Evolutionary conservation across 1,140 invertebrate species (phyloP).

Genomic region (Bradysia coprophila): DNA sequence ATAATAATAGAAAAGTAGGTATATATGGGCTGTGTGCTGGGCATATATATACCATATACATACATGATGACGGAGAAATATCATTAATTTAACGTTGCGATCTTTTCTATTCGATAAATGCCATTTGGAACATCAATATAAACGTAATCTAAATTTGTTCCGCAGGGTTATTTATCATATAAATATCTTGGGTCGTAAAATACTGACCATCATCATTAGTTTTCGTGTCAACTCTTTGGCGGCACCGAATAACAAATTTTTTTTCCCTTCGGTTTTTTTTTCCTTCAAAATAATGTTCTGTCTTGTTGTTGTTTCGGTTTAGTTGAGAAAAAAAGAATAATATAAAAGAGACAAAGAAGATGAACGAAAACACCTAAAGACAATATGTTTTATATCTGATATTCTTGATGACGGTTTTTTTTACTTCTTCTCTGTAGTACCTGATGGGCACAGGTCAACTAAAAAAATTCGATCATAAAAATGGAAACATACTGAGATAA

Average conservation of each 20-base stretch:
- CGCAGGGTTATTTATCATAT: slow-evolving; percentile 2
- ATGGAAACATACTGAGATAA: no score
- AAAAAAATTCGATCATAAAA: no score
- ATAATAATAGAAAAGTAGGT: no score
- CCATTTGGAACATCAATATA: slow-evolving; percentile 1
- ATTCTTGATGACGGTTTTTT: background rate
- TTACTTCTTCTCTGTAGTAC: background rate
- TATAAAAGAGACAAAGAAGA: background rate
- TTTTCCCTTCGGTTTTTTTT: background rate
- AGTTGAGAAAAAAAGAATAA: no score
- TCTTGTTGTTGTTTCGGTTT: no score
- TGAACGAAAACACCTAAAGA: background rate
- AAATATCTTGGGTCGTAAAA: slow-evolving; percentile 1
- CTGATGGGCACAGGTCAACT: background rate
- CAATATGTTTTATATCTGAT: background rate
- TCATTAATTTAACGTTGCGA: no score
- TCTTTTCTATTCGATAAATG: background rate
- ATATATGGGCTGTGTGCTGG: no score
- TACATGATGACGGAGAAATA: no score
- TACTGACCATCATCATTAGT: slow-evolving; percentile 1
- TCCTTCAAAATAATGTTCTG: background rate
- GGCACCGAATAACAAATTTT: background rate
- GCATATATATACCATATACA: no score
- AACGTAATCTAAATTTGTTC: slow-evolving; percentile 2
- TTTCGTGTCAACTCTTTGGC: slow-evolving; percentile 2